Evolutionary conservation across 2,888 invertebrate genomes (phyloP), one percentile per base, ranked within the genome.

Genomic region (Drosophila bunnanda): DNA sequence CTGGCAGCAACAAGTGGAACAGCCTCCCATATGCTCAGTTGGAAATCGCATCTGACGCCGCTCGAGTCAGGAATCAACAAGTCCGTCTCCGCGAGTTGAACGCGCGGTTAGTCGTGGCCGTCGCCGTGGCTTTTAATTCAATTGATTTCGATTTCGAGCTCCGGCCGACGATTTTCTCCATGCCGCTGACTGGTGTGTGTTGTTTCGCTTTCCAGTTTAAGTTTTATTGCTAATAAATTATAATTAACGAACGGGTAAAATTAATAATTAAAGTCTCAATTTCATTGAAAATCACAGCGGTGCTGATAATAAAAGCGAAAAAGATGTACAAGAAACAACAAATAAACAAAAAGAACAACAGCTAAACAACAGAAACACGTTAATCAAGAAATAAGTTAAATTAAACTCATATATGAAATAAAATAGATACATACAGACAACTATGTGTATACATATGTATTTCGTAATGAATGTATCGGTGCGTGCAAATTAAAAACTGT

Each of bases 201-300:
- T 50, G 28, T 59, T 72, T 78, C 44, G 64, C 48, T 52, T 57
- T 54, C 17, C 65, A 65, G 56, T 52, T 62, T 56, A 62, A 68
- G 22, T 64, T 58, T 70, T 61, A 67, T 62, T 65, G 56, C 75
- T 76, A 76, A 80, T 88, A 56, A 75, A 79, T 75, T 75, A 75
- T 75, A 80, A 76, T 77, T 77, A 80, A 80, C 69, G 41, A 74
- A 80, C 57, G 60, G 34, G 46, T 28, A 36, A 69, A 59, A 69
- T 48, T 46, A 57, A 50, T 67, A 74, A 55, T 55, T 66, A 56
- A 61, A 55, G 54, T 30, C 30, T 28, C 2, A 55, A 70, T 34
- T 54, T 60, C n/a, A 50, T 44, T 36, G 28, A 57, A 56, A 28
- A 50, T 52, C 57, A 58, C 66, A 56, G 54, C 41, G 48, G 44